Conservation (phyloP, 2,888 invertebrate species). For the Melikaiella ostensackeni region DNA sequence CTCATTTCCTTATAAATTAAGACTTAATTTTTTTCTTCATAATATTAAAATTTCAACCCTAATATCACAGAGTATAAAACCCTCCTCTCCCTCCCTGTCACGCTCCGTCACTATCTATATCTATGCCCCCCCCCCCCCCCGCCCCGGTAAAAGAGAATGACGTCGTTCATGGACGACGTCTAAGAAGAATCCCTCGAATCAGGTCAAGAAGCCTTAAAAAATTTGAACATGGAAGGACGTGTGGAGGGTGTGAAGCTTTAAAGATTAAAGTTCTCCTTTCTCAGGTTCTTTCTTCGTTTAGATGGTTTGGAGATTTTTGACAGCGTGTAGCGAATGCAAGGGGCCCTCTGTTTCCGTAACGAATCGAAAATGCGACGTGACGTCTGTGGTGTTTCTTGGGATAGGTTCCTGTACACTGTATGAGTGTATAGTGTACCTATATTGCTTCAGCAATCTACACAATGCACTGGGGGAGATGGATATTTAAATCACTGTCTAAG, state of each 20-base stretch:
- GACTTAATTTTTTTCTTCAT: no score
- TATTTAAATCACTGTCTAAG: constrained; percentile 38
- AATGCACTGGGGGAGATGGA: constrained; percentile 22
- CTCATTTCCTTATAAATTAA: no score
- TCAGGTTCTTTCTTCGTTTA: constrained; percentile 20
- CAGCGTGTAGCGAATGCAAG: constrained; percentile 38
- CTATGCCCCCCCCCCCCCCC: no score
- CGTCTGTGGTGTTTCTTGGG: neutral
- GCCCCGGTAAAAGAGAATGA: no score
- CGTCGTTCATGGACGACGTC: no score
- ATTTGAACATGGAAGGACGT: neutral
- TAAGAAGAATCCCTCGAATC: no score
- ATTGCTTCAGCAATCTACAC: constrained; percentile 4
- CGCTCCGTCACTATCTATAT: no score
- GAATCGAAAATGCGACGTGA: constrained; percentile 42
- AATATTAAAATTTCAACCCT: no score
- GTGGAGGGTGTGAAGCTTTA: constrained; percentile 11
- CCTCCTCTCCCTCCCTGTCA: no score
- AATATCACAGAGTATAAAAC: no score
- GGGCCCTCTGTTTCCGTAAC: constrained; percentile 34
- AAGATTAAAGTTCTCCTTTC: constrained; percentile 24
- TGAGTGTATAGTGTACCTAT: no score
- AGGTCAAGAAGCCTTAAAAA: constrained; percentile 3
- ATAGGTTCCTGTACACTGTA: neutral
- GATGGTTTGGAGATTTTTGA: constrained; percentile 37